Conservation (phyloP, 2,113 vertebrate species). For the Dipodomys merriami region DNA sequence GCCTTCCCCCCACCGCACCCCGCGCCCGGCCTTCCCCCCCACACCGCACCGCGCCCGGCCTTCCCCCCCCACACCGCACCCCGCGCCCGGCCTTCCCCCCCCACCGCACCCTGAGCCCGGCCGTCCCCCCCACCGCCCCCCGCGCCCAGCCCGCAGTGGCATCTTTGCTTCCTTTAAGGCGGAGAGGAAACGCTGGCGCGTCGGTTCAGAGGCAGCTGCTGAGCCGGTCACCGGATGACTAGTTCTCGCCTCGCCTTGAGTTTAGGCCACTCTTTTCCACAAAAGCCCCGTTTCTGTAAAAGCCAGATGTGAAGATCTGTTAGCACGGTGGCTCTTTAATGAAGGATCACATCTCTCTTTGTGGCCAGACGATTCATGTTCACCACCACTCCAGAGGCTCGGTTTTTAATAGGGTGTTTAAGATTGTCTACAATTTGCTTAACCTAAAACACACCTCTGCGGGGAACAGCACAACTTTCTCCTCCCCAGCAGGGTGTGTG, state of each 20-base stretch:
- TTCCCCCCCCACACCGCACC: too few relatives aligned
- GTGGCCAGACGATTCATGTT: accelerated
- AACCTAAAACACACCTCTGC: background rate
- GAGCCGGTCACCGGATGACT: too few relatives aligned
- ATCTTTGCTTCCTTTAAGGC: background rate
- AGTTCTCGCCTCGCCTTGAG: too few relatives aligned
- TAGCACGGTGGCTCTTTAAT: background rate
- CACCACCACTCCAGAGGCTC: accelerated
- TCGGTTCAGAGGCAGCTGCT: background rate
- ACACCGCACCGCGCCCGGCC: too few relatives aligned
- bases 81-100: too few relatives aligned
- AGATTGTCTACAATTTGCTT: background rate
- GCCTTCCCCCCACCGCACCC: too few relatives aligned
- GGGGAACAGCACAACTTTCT: background rate
- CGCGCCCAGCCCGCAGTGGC: background rate
- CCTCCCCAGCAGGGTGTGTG: background rate
- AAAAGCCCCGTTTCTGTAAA: background rate
- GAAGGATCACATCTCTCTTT: background rate
- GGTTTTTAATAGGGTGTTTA: background rate
- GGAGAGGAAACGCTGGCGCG: accelerated
- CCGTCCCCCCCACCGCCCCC: too few relatives aligned
- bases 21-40: too few relatives aligned
- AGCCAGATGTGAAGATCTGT: background rate
- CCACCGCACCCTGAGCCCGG: too few relatives aligned
- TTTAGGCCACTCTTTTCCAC: background rate